A percentile compares a stretch with the other conserved stretches of the same genome.
These are phyloP conservation scores for Suncus etruscus DNA, from an alignment of 2,113 vertebrate species.

Conservation along the genomic window DNA sequence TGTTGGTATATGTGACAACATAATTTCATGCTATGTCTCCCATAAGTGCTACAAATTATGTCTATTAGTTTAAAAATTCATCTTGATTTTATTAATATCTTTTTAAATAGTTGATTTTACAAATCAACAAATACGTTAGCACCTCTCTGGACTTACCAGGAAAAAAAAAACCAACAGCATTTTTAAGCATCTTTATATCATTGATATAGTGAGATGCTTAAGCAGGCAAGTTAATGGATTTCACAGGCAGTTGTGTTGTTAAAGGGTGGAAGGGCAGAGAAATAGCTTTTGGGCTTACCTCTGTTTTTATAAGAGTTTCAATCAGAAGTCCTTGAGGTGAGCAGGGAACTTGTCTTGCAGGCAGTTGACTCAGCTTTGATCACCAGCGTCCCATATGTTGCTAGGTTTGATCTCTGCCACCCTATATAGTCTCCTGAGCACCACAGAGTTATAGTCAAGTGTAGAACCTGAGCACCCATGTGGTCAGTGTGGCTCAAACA, in stretches of 20 bases:
- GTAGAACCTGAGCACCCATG: too few species aligned
- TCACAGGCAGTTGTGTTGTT: conserved; percentile 1
- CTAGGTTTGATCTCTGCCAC: too few species aligned
- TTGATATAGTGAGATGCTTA: not conserved
- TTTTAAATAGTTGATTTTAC: not conserved
- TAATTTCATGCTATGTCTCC: not conserved
- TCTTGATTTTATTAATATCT: not conserved
- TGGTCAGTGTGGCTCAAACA: too few species aligned
- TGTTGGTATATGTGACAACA: not conserved
- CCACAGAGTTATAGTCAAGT: too few species aligned
- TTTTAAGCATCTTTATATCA: not conserved
- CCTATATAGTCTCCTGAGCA: too few species aligned
- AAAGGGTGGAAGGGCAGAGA: not conserved
- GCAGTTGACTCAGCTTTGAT: too few species aligned
- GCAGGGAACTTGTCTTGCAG: too few species aligned
- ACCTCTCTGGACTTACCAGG: not conserved
- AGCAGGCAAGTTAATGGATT: not conserved
- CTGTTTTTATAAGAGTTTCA: conserved; percentile 14
- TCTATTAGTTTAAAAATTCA: not conserved
- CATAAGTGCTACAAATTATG: not conserved
- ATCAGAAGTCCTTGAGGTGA: not conserved
- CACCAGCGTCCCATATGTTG: too few species aligned
- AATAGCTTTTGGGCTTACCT: conserved; percentile 38
- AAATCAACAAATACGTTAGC: not conserved
- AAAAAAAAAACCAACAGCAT: not conserved